Evolutionary conservation across 2,113 vertebrate species (phyloP).

Genomic region (Coracopsis vasa): DNA sequence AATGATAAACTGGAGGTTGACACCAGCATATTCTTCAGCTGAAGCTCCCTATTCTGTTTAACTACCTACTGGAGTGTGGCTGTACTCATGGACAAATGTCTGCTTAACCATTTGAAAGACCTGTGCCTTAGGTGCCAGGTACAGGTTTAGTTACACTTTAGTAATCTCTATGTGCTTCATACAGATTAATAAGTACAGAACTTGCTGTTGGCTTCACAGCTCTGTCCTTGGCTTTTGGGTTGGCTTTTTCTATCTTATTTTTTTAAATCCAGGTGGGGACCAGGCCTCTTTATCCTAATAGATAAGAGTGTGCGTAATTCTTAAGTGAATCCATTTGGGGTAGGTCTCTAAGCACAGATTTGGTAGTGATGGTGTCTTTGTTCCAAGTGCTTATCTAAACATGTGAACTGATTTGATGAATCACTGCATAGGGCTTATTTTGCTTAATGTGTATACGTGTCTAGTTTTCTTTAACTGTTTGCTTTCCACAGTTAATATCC

Average conservation of each 20-base stretch:
- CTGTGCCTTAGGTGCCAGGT: background rate
- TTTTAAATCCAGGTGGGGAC: background rate
- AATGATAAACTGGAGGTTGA: background rate
- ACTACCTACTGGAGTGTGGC: background rate
- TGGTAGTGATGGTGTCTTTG: background rate
- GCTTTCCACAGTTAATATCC: background rate
- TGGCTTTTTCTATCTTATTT: background rate
- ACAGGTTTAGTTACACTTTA: background rate
- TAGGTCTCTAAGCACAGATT: background rate
- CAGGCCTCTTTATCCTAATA: background rate
- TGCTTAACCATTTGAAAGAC: background rate
- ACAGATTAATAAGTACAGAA: background rate
- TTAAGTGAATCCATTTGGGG: background rate
- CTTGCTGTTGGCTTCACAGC: background rate
- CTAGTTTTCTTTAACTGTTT: background rate
- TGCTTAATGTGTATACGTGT: background rate
- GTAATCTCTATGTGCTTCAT: background rate
- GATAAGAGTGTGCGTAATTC: background rate
- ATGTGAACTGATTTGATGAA: background rate
- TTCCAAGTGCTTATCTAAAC: background rate
- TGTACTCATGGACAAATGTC: rapidly evolving
- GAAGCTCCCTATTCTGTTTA: background rate
- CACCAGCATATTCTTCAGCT: background rate
- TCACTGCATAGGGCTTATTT: background rate
- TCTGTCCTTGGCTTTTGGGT: background rate